phyloP scores from a whole-genome alignment of 2,797 vertebrate genomes.

The Xerus rutilus region DNA sequence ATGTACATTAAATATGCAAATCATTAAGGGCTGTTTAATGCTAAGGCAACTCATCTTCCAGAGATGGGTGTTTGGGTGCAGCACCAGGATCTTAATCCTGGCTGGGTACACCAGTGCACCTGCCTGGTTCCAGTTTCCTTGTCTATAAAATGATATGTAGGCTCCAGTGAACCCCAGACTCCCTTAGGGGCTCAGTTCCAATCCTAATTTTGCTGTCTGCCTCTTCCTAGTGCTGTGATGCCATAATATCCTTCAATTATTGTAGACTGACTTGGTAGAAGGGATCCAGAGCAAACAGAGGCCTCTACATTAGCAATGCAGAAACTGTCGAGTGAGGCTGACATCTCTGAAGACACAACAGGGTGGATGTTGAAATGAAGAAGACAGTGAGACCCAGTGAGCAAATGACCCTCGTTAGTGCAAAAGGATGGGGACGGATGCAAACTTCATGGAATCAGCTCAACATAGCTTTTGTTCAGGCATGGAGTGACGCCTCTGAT shows the following conservation, averaged over 20 bases:
- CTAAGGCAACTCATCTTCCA: background rate
- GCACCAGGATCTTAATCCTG: too few relatives aligned
- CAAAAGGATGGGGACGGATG: too few relatives aligned
- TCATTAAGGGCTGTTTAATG: background rate
- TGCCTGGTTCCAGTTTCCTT: background rate
- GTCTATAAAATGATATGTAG: background rate
- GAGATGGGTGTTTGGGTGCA: background rate
- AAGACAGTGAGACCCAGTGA: background rate
- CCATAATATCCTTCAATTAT: background rate
- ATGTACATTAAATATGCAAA: background rate
- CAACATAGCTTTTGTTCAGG: too few relatives aligned
- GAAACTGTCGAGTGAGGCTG: background rate
- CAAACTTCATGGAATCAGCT: too few relatives aligned
- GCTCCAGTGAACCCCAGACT: background rate
- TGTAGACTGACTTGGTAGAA: background rate
- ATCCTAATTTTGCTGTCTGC: background rate
- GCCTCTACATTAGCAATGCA: background rate
- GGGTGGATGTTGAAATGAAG: background rate
- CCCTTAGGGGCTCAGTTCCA: background rate
- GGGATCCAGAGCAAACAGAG: background rate
- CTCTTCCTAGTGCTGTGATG: conserved; percentile 10
- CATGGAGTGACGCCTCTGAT: too few relatives aligned
- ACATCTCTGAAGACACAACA: background rate
- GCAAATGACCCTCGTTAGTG: too few relatives aligned
- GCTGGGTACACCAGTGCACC: background rate